phyloP scores from a whole-genome alignment of 2,113 vertebrate species.

The Solea solea region DNA sequence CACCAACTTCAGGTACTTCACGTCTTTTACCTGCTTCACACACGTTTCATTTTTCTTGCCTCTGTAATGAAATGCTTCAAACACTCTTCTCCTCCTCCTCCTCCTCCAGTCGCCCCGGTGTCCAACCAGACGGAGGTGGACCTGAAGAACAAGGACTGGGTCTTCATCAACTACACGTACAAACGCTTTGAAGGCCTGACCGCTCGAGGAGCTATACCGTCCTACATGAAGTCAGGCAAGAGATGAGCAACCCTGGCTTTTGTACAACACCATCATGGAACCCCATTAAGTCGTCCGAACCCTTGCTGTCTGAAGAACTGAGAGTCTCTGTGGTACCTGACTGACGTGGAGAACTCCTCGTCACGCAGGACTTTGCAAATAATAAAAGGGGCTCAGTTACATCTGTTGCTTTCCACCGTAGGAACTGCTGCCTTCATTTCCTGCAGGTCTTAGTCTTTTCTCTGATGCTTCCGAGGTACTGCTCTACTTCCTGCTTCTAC shows the following conservation, averaged over 20 bases:
- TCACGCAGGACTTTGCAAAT: constrained; percentile 17
- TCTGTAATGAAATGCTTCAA: neutral
- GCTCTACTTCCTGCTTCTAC: constrained; percentile 29
- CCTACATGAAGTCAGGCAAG: constrained; percentile 96
- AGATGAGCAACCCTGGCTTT: constrained; percentile 69
- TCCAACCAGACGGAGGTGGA: constrained; percentile 93
- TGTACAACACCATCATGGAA: constrained; percentile 8
- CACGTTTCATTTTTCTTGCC: neutral
- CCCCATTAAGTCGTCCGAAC: constrained; percentile 18
- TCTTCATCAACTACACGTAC: constrained; percentile 99
- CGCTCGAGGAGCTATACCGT: constrained; percentile 93
- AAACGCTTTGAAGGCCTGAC: constrained; percentile 98
- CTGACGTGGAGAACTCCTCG: constrained; percentile 10
- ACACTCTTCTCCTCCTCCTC: neutral
- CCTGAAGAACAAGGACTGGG: constrained; percentile 99
- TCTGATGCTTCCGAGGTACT: constrained; percentile 46
- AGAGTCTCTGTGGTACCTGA: constrained; percentile 3
- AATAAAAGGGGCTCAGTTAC: constrained; percentile 29
- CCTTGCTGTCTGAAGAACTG: constrained; percentile 1
- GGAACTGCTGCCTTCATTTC: constrained; percentile 45
- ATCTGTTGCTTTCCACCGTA: constrained; percentile 36
- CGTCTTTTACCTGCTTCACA: neutral
- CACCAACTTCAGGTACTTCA: constrained; percentile 86
- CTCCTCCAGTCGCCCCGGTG: constrained; percentile 57
- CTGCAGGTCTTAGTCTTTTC: constrained; percentile 26